Conservation (phyloP, 2,113 vertebrate species). For the Physeter macrocephalus region DNA sequence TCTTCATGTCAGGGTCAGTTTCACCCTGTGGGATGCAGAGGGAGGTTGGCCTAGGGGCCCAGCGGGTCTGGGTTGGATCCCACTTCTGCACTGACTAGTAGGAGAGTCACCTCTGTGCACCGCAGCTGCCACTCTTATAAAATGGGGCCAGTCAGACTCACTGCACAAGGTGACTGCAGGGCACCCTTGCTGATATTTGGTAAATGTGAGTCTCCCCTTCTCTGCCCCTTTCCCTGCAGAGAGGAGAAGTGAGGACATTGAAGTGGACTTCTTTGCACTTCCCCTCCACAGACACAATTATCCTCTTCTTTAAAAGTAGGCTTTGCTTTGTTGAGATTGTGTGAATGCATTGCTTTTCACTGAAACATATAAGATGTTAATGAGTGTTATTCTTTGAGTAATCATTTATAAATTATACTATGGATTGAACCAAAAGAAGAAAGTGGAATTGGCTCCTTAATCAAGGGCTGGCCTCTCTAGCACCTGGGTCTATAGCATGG, state of each 20-base stretch:
- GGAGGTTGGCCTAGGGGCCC: background rate
- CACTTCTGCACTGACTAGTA: background rate
- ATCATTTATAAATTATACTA: background rate
- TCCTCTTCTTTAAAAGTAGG: background rate
- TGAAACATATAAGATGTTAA: background rate
- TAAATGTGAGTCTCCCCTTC: background rate
- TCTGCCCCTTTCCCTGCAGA: background rate
- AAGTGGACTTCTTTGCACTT: background rate
- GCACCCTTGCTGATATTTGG: background rate
- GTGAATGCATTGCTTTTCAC: background rate
- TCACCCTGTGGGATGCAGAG: background rate
- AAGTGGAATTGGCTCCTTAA: background rate
- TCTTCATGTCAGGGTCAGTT: background rate
- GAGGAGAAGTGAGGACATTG: background rate
- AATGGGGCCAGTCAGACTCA: background rate
- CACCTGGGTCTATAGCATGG: background rate
- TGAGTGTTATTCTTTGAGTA: background rate
- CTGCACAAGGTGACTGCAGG: background rate
- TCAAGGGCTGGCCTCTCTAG: background rate
- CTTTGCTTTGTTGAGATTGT: background rate
- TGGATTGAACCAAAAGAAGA: background rate
- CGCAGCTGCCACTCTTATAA: background rate
- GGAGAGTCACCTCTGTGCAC: background rate
- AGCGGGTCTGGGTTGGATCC: background rate
- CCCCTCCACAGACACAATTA: background rate